phyloP scores from a whole-genome alignment of 2,888 invertebrate species.

The Parnassius orleans region DNA sequence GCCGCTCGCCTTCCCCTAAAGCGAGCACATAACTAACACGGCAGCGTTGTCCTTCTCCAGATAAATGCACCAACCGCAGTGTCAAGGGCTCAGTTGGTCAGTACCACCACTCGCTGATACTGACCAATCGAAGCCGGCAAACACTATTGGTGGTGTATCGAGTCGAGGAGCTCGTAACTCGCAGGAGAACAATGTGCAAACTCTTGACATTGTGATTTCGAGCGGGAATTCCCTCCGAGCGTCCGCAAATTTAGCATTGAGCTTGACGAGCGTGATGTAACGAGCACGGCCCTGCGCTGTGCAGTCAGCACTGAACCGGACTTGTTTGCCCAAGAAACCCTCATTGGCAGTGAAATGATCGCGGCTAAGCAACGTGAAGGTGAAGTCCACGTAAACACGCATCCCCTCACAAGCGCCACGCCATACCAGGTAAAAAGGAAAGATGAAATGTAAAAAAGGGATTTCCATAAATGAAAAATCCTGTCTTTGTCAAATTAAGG shows the following conservation, averaged over 20 bases:
- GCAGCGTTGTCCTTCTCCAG: slow-evolving; percentile 91
- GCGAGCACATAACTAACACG: slow-evolving; percentile 86
- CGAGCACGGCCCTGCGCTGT: slow-evolving; percentile 87
- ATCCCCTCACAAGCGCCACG: too few relatives aligned
- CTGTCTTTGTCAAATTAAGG: too few relatives aligned
- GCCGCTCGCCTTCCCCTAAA: slow-evolving; percentile 85
- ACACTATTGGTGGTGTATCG: slow-evolving; percentile 83
- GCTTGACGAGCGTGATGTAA: slow-evolving; percentile 86
- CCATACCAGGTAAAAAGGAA: slow-evolving; percentile 90
- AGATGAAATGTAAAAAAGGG: too few relatives aligned
- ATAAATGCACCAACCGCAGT: slow-evolving; percentile 85
- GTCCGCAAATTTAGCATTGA: slow-evolving; percentile 87
- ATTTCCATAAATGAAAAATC: too few relatives aligned
- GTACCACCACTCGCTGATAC: slow-evolving; percentile 83
- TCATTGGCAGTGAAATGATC: slow-evolving; percentile 92
- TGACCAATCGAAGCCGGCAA: slow-evolving; percentile 92
- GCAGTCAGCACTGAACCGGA: slow-evolving; percentile 84
- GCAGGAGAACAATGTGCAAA: slow-evolving; percentile 87
- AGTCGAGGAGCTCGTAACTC: slow-evolving; percentile 83
- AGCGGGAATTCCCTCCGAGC: slow-evolving; percentile 90
- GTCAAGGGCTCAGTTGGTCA: slow-evolving; percentile 76
- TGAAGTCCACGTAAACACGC: slow-evolving; percentile 89
- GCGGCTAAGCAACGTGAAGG: slow-evolving; percentile 88
- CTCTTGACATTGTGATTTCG: slow-evolving; percentile 88
- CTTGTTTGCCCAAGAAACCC: slow-evolving; percentile 88